Conservation (phyloP, 1,140 invertebrate species). For the Pararge aegeria region DNA sequence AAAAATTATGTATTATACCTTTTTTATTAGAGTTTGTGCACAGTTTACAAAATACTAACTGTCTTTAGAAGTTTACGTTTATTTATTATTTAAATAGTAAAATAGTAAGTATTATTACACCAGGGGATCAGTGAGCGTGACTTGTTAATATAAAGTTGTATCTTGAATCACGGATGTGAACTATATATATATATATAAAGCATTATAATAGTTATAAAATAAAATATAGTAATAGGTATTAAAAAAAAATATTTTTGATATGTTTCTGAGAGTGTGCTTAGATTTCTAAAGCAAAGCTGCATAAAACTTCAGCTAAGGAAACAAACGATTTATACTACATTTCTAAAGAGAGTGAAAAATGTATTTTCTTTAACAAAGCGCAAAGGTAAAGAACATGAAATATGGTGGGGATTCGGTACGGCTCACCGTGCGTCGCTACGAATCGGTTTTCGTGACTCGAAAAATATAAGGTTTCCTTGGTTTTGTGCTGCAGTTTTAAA, state of each 20-base stretch:
- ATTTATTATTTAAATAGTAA: too few species aligned
- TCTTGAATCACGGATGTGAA: too few species aligned
- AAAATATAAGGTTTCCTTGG: conserved; percentile 27
- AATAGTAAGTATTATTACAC: too few species aligned
- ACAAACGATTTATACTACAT: conserved; percentile 57
- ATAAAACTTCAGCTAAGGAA: conserved; percentile 42
- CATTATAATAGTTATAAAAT: too few species aligned
- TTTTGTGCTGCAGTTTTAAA: conserved; percentile 2
- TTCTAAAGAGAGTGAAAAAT: conserved; percentile 74
- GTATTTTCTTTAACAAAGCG: conserved; percentile 76
- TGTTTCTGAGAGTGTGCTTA: neutral
- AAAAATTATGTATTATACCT: too few species aligned
- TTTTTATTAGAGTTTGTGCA: too few species aligned
- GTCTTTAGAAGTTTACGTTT: too few species aligned
- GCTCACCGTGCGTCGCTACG: conserved; percentile 59
- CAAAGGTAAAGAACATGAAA: conserved; percentile 74
- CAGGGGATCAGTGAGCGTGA: too few species aligned
- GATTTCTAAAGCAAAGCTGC: conserved; percentile 14
- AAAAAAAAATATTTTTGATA: neutral
- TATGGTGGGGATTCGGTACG: conserved; percentile 71
- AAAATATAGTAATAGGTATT: too few species aligned
- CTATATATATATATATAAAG: too few species aligned
- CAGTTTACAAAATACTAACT: too few species aligned
- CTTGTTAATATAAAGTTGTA: too few species aligned
- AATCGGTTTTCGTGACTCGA: conserved; percentile 65